A percentile compares a stretch with the other conserved stretches of the same genome.
These are phyloP conservation scores for Phaethornis superciliosus DNA, from an alignment of 2,113 vertebrate genomes.

Conservation along the genomic window DNA sequence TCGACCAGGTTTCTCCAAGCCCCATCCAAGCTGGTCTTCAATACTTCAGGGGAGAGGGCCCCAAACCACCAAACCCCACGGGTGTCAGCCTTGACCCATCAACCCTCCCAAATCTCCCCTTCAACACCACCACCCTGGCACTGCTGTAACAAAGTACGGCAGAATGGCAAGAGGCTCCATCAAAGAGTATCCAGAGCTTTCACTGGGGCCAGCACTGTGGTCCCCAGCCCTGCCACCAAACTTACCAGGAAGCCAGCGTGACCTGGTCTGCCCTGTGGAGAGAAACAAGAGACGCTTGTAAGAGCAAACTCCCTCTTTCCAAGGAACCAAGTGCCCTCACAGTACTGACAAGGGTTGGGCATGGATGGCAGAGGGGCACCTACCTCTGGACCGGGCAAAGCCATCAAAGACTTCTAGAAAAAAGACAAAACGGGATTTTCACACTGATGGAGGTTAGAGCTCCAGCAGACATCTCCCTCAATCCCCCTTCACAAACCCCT, in stretches of 20 bases:
- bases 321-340: neutral
- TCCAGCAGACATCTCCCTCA: neutral
- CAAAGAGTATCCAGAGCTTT: neutral
- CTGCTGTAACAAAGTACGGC: neutral
- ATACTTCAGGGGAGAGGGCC: too few species aligned
- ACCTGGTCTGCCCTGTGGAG: constrained; percentile 34
- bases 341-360: neutral
- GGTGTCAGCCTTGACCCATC: fast-evolving
- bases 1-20: too few species aligned
- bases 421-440: neutral
- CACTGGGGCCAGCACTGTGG: neutral
- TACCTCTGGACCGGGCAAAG: constrained; percentile 66
- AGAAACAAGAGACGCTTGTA: neutral
- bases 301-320: neutral
- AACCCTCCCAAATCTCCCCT: neutral
- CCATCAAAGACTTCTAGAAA: constrained; percentile 20
- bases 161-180: neutral
- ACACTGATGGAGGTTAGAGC: neutral
- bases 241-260: constrained; percentile 56
- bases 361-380: neutral
- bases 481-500: neutral
- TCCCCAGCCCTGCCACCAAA: neutral
- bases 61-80: neutral
- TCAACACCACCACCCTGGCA: neutral
- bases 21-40: too few species aligned